Conservation (phyloP, 2,113 vertebrate genomes). For the Mola mola region DNA sequence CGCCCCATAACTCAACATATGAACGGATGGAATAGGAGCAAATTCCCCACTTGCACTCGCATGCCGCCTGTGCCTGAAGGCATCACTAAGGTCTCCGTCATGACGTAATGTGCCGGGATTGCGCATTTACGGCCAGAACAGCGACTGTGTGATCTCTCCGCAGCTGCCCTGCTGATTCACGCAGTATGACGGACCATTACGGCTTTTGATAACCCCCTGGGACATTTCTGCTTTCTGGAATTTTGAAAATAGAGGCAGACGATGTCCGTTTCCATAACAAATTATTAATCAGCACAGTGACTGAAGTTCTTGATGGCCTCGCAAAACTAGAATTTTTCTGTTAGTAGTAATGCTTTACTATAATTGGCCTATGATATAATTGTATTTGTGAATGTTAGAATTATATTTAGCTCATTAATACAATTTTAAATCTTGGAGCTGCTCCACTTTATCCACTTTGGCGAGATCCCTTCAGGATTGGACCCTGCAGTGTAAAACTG, state of each 20-base stretch:
- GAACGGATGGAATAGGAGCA: too few relatives aligned
- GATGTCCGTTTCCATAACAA: not conserved
- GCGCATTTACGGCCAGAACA: slow-evolving; percentile 5
- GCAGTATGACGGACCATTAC: not conserved
- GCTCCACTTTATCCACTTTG: too few relatives aligned
- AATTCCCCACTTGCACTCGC: slow-evolving; percentile 57
- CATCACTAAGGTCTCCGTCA: too few relatives aligned
- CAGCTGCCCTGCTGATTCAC: not conserved
- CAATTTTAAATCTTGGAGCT: too few relatives aligned
- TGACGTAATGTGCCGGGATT: slow-evolving; percentile 8
- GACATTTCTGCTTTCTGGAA: slow-evolving; percentile 36
- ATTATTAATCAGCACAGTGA: not conserved
- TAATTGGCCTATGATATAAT: too few relatives aligned
- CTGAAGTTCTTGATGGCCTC: not conserved
- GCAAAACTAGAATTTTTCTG: not conserved
- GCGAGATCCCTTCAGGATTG: not conserved
- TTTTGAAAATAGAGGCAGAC: not conserved
- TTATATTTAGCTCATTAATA: too few relatives aligned
- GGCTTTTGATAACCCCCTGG: not conserved
- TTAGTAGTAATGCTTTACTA: too few relatives aligned
- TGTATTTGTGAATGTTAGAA: too few relatives aligned
- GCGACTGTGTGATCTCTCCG: not conserved
- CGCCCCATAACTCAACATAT: slow-evolving; percentile 24
- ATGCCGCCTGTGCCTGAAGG: too few relatives aligned
- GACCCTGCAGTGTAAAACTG: not conserved